phyloP scores from a whole-genome alignment of 1,140 invertebrate genomes.

The Rhagoletis zephyria region DNA sequence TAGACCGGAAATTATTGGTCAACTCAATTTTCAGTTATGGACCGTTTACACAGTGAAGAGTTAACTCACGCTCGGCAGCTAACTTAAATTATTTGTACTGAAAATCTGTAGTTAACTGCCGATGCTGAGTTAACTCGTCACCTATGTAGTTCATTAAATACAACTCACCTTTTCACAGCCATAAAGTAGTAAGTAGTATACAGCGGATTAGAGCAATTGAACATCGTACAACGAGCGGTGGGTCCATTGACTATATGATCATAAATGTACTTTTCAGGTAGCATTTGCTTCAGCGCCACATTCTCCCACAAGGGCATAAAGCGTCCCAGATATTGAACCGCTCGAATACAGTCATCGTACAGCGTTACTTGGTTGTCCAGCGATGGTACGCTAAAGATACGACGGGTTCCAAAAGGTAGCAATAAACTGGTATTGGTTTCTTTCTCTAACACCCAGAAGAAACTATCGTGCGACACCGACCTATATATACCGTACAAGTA shows the following conservation, averaged over 20 bases:
- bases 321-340: conserved; percentile 64
- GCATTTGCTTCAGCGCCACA: conserved; percentile 61
- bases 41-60: too few species aligned
- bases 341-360: conserved; percentile 68
- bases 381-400: conserved; percentile 66
- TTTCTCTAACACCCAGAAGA: conserved; percentile 66
- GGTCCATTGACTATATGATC: conserved; percentile 68
- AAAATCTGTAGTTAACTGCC: too few species aligned
- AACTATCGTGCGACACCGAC: conserved; percentile 35
- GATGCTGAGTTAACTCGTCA: not conserved
- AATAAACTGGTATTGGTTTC: conserved; percentile 61
- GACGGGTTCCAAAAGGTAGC: conserved; percentile 65
- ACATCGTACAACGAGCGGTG: conserved; percentile 65
- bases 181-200: conserved; percentile 72
- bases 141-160: conserved; percentile 8
- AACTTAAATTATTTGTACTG: too few species aligned
- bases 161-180: conserved; percentile 69
- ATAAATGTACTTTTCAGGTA: conserved; percentile 68
- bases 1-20: conserved; percentile 34
- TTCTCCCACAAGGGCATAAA: conserved; percentile 64
- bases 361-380: conserved; percentile 66
- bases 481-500: not conserved
- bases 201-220: conserved; percentile 65
- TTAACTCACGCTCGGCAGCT: too few species aligned
- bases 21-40: too few species aligned